Evolutionary conservation across 2,888 invertebrate genomes (phyloP).

Genomic region (Proisotoma minuta): DNA sequence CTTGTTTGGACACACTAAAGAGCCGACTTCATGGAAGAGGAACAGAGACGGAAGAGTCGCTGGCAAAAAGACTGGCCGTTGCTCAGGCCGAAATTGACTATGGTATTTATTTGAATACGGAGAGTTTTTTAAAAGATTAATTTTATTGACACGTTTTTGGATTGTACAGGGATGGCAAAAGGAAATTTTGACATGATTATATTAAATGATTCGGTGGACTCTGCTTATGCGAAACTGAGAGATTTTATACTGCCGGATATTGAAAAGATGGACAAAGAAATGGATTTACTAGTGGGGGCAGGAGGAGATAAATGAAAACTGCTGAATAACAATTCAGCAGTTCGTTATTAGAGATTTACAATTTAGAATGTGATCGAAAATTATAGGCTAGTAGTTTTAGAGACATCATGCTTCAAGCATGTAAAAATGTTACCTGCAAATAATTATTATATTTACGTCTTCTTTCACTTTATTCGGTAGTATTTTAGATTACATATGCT

Average conservation of each 20-base stretch:
- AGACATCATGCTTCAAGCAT: no score
- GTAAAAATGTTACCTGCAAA: no score
- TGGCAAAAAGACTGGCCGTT: slow-evolving; percentile 69
- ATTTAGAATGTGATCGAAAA: no score
- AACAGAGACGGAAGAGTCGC: slow-evolving; percentile 84
- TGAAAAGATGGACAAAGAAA: slow-evolving; percentile 9
- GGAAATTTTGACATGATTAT: slow-evolving; percentile 80
- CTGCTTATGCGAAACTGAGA: slow-evolving; percentile 70
- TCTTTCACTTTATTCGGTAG: no score
- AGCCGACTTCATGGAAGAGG: slow-evolving; percentile 68
- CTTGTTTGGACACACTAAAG: slow-evolving; percentile 72
- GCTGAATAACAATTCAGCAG: no score
- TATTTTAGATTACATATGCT: no score
- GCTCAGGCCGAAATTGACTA: slow-evolving; percentile 79
- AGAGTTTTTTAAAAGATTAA: not conserved
- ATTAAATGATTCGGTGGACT: slow-evolving; percentile 74
- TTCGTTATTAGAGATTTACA: no score
- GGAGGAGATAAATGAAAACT: slow-evolving; percentile 22
- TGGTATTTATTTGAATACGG: slow-evolving; percentile 55
- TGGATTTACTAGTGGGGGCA: slow-evolving; percentile 2
- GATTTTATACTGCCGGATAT: slow-evolving; percentile 65
- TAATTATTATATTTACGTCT: no score
- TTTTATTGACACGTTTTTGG: not conserved
- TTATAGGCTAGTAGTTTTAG: no score
- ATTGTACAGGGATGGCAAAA: slow-evolving; percentile 54